Percentiles rank a stretch among this genome's conserved stretches.
Conservation (phyloP, 2,113 vertebrate genomes). For the Sinocyclocheilus rhinocerous region DNA sequence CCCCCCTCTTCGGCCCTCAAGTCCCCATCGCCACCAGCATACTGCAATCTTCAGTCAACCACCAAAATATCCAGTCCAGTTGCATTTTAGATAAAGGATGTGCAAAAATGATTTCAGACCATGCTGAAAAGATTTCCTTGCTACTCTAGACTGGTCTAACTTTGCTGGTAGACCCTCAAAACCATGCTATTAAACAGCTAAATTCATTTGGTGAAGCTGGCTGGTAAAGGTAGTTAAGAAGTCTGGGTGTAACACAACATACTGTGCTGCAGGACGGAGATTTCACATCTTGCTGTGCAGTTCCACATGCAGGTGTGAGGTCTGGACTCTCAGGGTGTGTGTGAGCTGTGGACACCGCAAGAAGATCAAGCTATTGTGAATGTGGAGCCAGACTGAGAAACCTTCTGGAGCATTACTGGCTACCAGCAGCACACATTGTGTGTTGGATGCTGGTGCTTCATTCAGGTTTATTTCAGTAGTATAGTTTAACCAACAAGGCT, state of each 20-base stretch:
- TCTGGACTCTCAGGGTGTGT: not conserved
- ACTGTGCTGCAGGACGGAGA: constrained; percentile 3
- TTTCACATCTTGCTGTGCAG: constrained; percentile 42
- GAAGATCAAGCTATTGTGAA: not conserved
- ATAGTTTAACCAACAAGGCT: not conserved
- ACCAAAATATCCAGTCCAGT: not conserved
- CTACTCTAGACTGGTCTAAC: not conserved
- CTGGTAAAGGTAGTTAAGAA: not conserved
- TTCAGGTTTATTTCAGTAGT: not conserved
- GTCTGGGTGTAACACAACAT: not conserved
- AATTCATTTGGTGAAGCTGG: not conserved
- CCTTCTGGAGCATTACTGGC: not conserved
- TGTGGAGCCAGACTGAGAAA: not conserved
- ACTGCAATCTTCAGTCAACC: constrained; percentile 17
- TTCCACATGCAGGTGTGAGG: constrained; percentile 49
- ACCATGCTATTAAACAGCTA: not conserved
- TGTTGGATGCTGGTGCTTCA: not conserved
- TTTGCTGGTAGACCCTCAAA: not conserved
- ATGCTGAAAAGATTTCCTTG: not conserved
- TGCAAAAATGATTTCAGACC: not conserved
- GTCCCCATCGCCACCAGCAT: not conserved
- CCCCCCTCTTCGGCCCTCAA: constrained; percentile 13
- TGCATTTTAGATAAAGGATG: not conserved
- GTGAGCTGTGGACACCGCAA: not conserved
- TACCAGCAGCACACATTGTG: not conserved